Evolutionary conservation across 2,113 vertebrate genomes (phyloP).

Genomic region (Anhinga anhinga): DNA sequence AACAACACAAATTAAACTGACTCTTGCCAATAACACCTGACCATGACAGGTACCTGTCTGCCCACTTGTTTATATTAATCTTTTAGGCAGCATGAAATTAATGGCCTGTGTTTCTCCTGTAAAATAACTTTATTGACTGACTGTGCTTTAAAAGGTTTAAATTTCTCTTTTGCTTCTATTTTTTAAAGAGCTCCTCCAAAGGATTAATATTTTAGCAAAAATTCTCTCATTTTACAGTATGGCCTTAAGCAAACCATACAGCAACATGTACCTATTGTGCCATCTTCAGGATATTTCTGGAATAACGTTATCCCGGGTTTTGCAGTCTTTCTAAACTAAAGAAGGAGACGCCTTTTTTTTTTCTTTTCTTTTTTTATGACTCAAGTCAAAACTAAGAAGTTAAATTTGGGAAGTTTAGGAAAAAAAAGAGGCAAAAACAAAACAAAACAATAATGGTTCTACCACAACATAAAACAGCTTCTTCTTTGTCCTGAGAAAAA

Average conservation of each 20-base stretch:
- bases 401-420: background rate
- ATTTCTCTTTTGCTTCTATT: conserved; percentile 53
- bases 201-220: conserved; percentile 46
- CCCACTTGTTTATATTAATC: conserved; percentile 29
- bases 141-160: conserved; percentile 40
- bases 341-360: background rate
- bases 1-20: conserved; percentile 42
- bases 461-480: background rate
- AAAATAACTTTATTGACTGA: conserved; percentile 58
- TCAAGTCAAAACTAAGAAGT: background rate
- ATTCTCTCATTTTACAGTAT: background rate
- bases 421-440: background rate
- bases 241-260: background rate
- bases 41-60: background rate
- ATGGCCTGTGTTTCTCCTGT: conserved; percentile 21
- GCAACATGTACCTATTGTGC: conserved; percentile 64
- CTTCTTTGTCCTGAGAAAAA: background rate
- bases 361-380: background rate
- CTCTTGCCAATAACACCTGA: conserved; percentile 24
- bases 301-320: conserved; percentile 6
- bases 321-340: background rate
- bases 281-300: conserved; percentile 74
- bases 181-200: conserved; percentile 50
- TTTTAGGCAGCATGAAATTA: conserved; percentile 51
- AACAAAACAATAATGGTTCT: background rate